Conservation (phyloP, 2,797 vertebrate genomes). For the Sphenodon punctatus region DNA sequence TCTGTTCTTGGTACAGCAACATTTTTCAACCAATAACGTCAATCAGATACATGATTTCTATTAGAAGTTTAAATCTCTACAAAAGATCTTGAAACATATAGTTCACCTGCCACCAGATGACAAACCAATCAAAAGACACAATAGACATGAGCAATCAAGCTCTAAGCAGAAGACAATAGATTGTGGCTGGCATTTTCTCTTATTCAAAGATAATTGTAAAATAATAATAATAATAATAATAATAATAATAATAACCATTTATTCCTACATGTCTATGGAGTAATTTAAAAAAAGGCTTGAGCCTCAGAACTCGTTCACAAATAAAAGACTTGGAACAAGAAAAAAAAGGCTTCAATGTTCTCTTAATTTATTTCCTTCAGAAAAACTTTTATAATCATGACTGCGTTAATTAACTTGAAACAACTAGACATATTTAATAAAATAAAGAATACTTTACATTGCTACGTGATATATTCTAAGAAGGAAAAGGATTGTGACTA, state of each 20-base stretch:
- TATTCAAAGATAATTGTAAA: not conserved
- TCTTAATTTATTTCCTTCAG: conserved; percentile 24
- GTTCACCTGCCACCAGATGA: conserved; percentile 42
- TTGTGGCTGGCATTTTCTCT: not conserved
- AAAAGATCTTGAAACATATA: conserved; percentile 37
- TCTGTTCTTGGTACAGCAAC: conserved; percentile 32
- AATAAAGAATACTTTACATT: not conserved
- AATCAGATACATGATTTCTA: conserved; percentile 45
- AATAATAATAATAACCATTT: not conserved
- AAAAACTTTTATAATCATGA: not conserved
- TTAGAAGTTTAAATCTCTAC: conserved; percentile 52
- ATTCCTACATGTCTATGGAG: not conserved
- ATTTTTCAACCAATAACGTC: conserved; percentile 60
- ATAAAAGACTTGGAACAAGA: conserved; percentile 20
- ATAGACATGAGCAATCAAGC: conserved; percentile 22
- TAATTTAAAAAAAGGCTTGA: conserved; percentile 2
- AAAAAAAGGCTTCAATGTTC: not conserved
- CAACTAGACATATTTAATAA: not conserved
- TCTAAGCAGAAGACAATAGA: not conserved
- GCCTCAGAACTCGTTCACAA: not conserved
- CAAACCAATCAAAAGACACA: conserved; percentile 53
- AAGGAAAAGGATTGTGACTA: not conserved
- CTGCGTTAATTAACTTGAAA: not conserved
- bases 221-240: not conserved
- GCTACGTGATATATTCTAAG: not conserved